A percentile compares a stretch with the other conserved stretches of the same genome.
These are phyloP conservation scores for Erythrocercus mccallii DNA, from an alignment of 2,113 vertebrate genomes.

Conservation along the genomic window DNA sequence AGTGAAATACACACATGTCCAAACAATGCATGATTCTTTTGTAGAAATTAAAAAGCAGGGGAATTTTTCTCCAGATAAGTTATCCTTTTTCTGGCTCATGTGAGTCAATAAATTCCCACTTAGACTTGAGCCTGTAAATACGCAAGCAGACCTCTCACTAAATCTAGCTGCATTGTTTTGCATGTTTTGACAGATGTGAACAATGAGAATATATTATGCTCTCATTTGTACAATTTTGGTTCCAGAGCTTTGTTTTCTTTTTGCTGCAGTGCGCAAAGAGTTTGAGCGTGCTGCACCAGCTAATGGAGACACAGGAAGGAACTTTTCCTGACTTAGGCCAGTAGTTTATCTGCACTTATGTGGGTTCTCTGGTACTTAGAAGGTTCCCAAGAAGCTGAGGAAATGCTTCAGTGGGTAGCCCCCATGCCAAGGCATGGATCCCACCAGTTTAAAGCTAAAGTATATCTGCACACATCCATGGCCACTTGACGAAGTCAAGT, in stretches of 20 bases:
- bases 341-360: not conserved
- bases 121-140: not conserved
- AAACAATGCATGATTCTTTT: not conserved
- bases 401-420: not conserved
- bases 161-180: constrained; percentile 9
- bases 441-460: not conserved
- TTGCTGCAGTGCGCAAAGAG: not conserved
- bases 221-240: not conserved
- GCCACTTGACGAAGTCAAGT: no score
- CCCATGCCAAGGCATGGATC: not conserved
- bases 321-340: not conserved
- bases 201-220: not conserved
- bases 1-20: not conserved
- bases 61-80: not conserved
- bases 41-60: not conserved
- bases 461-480: not conserved
- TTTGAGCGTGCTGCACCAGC: not conserved
- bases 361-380: not conserved
- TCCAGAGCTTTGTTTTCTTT: not conserved
- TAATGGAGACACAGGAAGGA: not conserved
- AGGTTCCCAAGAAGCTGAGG: not conserved
- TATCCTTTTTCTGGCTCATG: not conserved
- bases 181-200: constrained; percentile 22
- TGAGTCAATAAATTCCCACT: not conserved
- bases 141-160: not conserved